phyloP scores from a whole-genome alignment of 2,797 vertebrate genomes.

The Oryzias dopingdopingensis region DNA sequence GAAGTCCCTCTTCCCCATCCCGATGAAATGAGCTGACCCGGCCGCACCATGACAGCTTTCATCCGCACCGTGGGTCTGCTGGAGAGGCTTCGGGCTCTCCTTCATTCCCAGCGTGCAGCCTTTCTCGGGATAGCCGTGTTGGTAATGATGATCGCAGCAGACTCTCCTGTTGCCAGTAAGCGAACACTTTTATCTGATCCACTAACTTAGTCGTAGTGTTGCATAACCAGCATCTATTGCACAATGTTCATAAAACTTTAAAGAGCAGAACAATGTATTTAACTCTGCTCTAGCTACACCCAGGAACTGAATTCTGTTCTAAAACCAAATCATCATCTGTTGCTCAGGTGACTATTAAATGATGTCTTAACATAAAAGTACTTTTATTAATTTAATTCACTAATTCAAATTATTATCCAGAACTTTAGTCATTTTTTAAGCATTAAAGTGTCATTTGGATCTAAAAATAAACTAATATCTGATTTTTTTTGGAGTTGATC shows the following conservation, averaged over 20 bases:
- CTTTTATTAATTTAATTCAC: not conserved
- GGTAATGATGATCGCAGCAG: conserved; percentile 63
- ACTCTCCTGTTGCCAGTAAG: conserved; percentile 77
- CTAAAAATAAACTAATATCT: too few species aligned
- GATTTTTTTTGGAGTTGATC: too few species aligned
- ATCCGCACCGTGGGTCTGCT: conserved; percentile 58
- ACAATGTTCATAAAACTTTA: conserved; percentile 1
- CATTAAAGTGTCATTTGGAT: too few species aligned
- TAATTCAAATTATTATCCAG: not conserved
- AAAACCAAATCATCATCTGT: not conserved
- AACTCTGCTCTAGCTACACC: not conserved
- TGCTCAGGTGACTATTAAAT: not conserved
- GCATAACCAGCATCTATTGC: conserved; percentile 9
- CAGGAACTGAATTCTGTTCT: not conserved
- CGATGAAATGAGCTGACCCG: conserved; percentile 74
- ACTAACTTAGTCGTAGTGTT: conserved; percentile 28
- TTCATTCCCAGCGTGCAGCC: conserved; percentile 33
- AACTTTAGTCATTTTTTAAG: too few species aligned
- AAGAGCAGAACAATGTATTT: not conserved
- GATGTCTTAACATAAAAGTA: not conserved
- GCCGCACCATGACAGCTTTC: conserved; percentile 68
- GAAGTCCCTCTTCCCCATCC: conserved; percentile 27
- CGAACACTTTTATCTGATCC: conserved; percentile 35
- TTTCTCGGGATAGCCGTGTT: conserved; percentile 65
- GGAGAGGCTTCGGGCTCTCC: conserved; percentile 48